Evolutionary conservation across 2,888 invertebrate species (phyloP), one percentile per base, ranked within the genome.

Genomic region (Drosophila rellima): DNA sequence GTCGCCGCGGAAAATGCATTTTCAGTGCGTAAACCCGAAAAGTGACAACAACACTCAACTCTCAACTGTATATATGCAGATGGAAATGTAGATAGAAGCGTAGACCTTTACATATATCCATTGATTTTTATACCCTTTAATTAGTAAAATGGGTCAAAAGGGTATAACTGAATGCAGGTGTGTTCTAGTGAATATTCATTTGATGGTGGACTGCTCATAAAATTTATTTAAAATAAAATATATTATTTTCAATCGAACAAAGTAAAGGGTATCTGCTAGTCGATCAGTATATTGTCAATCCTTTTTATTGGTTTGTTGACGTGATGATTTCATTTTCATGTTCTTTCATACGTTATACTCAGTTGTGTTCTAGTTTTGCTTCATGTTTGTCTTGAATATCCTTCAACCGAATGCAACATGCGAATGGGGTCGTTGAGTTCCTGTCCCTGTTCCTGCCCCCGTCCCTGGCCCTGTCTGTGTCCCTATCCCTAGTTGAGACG

Each of bases 301-400:
- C 3, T 10, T 37, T 37, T 26, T 35, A 33, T 44, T 55, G 42
- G n/a, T 33, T 40, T 33, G 20, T 35, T 35, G 26, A 61, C 65
- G 54, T 55, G 88, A 88, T 82, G 82, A 82, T 77, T 82, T 82
- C 82, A 82, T 88, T 74, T 40, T 48, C 59, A 63, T 51, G 59
- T 59, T 52, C 77, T 56, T 44, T 63, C 15, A 8, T 42, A 56
- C 37, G 26, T 40, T 26, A 18, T 15, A 8, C 17, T 15, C 37
- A 45, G 44, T 56, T 52, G 45, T 35, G 45, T 48, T 42, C 31
- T 42, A 70, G 59, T 20, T 74, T 20, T 59, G 52, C 55, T 70
- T 59, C 15, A 26, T 47, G 56, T 52, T 81, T 74, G 67, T 50
- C 64, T 54, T 40, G 35, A 37, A 42, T 62, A 70, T 75, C 75